These are phyloP conservation scores for Empidonax traillii DNA, from an alignment of 2,113 vertebrate genomes.

Conservation along the genomic window DNA sequence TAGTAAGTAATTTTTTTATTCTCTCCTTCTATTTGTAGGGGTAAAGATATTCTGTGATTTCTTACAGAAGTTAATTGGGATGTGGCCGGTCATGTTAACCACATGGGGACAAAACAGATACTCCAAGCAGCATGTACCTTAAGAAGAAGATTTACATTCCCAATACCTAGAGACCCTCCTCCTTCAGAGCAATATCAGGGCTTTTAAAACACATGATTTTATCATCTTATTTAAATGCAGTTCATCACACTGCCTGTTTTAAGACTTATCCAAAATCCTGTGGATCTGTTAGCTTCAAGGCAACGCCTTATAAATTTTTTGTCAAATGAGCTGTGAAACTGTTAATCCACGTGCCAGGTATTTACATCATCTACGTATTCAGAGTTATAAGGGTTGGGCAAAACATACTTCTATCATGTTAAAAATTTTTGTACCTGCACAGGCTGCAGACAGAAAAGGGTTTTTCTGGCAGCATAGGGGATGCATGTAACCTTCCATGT, in stretches of 20 bases:
- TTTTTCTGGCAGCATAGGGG: neutral
- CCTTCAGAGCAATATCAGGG: neutral
- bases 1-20: neutral
- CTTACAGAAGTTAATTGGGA: constrained; percentile 87
- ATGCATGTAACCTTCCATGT: neutral
- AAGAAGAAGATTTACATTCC: constrained; percentile 81
- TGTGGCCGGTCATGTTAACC: constrained; percentile 70
- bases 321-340: neutral
- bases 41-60: constrained; percentile 83
- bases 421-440: neutral
- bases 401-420: neutral
- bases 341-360: neutral
- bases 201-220: neutral
- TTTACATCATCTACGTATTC: neutral
- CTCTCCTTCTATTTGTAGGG: constrained; percentile 57
- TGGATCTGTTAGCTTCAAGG: neutral
- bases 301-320: neutral
- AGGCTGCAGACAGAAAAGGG: neutral
- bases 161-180: constrained; percentile 48
- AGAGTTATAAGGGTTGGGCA: neutral
- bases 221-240: neutral
- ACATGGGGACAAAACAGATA: constrained; percentile 73
- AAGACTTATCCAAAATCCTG: neutral
- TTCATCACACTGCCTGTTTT: neutral
- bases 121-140: constrained; percentile 83